Base-by-base conservation (phyloP, 1,140 invertebrate species). In the Sesamia nonagrioides region DNA sequence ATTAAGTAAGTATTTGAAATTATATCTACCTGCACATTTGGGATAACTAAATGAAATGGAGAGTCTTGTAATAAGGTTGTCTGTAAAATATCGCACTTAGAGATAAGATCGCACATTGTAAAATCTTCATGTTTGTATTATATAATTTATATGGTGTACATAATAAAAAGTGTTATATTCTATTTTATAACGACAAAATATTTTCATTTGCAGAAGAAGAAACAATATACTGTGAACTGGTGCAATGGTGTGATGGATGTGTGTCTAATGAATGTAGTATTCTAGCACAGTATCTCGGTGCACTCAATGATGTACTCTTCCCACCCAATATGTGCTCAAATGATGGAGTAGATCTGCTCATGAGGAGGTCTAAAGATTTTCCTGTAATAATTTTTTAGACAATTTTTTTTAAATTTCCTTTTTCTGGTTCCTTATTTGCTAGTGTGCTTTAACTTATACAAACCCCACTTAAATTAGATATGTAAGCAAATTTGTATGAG, bases 321-420 rank as follows among this genome's bases (percentile, higher is more conserved):
- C 96, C 96, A 2, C 91, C 94, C 0, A 90, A 95, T 50, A 93
- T 92, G 79, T 94, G 91, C 73, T 92, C 90, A 15, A 91, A 87
- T 50, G 95, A 96, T 42, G 96, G 97, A 77, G 92, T 97, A 3
- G 96, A 97, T 86, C 89, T 97, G 45, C 93, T 97, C 6, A 97
- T 97, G 96, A 95, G 97, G 68, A 95, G 96, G 6, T 95, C 95
- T 50, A 95, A 95, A 79, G 92, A 95, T 73, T 97, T 97, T 92
- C 97, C 97, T 40, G 97, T 97, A 95, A 91, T 69, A 72, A 56
- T 74, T 61, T 63, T 66, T 21, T 66, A n/a, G 18, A 58, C 9
- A 11, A 13, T 42, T 76, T 63, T 35, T 18, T 18, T 21, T 27
- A 56, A 0, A 33, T 69, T 80, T 45, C 18, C 77, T 52, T 82